Evolutionary conservation across 2,113 vertebrate species (phyloP).

Genomic region (Glareola pratincola): DNA sequence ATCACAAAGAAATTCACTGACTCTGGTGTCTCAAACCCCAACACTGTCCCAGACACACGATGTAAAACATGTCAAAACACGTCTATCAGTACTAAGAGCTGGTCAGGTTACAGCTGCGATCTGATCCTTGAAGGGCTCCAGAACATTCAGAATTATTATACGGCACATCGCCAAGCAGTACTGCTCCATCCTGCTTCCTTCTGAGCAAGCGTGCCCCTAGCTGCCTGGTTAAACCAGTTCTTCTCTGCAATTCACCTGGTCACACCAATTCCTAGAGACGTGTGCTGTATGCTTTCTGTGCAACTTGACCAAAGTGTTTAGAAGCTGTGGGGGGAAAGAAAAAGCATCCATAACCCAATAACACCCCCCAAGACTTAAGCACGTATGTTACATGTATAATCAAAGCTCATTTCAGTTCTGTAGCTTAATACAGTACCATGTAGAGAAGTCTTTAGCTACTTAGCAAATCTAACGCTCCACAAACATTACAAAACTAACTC

Average conservation of each 20-base stretch:
- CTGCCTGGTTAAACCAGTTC: neutral
- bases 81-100: neutral
- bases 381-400: neutral
- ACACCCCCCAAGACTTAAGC: neutral
- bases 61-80: neutral
- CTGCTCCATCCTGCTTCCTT: neutral
- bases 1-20: neutral
- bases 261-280: neutral
- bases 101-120: neutral
- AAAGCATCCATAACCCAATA: neutral
- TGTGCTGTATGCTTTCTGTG: fast-evolving
- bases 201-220: neutral
- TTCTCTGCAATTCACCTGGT: neutral
- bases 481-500: neutral
- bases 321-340: neutral
- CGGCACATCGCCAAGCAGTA: fast-evolving
- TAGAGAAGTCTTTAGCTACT: neutral
- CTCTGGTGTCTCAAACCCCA: neutral
- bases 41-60: neutral
- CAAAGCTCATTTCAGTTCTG: neutral
- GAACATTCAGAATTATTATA: neutral
- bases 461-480: neutral
- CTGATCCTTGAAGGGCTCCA: neutral
- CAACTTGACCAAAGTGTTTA: neutral
- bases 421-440: neutral